Conservation (phyloP, 1,140 invertebrate genomes). For the Bombus impatiens region DNA sequence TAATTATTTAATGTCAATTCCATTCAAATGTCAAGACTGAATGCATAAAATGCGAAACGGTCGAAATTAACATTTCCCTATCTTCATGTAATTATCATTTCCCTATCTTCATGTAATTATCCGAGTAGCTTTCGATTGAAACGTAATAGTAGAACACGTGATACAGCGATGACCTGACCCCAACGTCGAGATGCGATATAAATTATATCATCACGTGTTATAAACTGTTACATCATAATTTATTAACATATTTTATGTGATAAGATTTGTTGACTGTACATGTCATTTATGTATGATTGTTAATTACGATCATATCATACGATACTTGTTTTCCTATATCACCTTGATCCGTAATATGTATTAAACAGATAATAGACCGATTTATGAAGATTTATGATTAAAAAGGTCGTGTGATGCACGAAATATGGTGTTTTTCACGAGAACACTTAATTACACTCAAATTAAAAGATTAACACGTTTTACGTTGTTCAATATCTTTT, state of each 20-base stretch:
- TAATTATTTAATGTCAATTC: not conserved
- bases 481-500: not conserved
- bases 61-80: not conserved
- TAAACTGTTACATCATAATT: not conserved
- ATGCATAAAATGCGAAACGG: not conserved
- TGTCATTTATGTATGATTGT: not conserved
- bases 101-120: not conserved
- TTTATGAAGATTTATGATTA: not conserved
- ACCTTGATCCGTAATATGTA: not conserved
- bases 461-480: not conserved
- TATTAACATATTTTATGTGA: not conserved
- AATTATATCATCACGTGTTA: slow-evolving; percentile 1
- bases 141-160: not conserved
- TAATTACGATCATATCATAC: not conserved
- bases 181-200: not conserved
- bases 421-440: not conserved
- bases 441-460: not conserved
- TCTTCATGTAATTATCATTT: not conserved
- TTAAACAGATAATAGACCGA: not conserved
- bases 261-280: not conserved
- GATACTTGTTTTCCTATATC: not conserved
- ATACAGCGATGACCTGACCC: slow-evolving; percentile 17
- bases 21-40: not conserved
- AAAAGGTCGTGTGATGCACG: not conserved
- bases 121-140: not conserved